These are phyloP conservation scores for Eueremaeus valkanovi DNA, from an alignment of 2,888 invertebrate species.

Conservation along the genomic window DNA sequence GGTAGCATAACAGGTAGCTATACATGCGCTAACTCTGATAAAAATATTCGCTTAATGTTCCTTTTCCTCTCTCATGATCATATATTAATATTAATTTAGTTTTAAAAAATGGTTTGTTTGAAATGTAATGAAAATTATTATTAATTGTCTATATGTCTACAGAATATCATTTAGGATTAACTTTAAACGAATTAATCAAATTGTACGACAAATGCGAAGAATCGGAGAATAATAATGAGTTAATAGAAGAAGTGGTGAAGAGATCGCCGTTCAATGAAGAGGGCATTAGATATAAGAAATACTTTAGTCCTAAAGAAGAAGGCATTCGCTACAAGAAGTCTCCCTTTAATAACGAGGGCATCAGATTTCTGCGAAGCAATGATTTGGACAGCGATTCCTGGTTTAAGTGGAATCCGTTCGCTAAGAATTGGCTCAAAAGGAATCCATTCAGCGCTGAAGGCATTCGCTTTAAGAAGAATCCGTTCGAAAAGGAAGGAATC, in stretches of 20 bases:
- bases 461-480: constrained; percentile 38
- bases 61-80: too few relatives aligned
- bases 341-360: constrained; percentile 35
- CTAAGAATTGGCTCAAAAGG: constrained; percentile 3
- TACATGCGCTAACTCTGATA: too few relatives aligned
- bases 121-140: too few relatives aligned
- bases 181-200: constrained; percentile 18
- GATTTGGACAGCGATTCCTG: neutral
- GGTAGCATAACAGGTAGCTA: too few relatives aligned
- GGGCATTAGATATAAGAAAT: constrained; percentile 37
- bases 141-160: too few relatives aligned
- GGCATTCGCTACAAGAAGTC: constrained; percentile 37
- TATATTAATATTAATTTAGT: too few relatives aligned
- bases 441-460: constrained; percentile 37
- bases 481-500: constrained; percentile 40
- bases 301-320: constrained; percentile 36
- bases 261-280: constrained; percentile 36
- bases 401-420: constrained; percentile 23
- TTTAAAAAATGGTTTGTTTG: too few relatives aligned
- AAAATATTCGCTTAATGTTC: too few relatives aligned
- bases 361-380: constrained; percentile 5
- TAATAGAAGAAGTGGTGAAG: constrained; percentile 14
- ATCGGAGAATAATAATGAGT: neutral
- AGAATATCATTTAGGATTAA: constrained; percentile 2
- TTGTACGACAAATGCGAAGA: constrained; percentile 15